These are phyloP conservation scores for Hirtodrosophila cameraria DNA, from an alignment of 2,888 invertebrate genomes.

Conservation along the genomic window DNA sequence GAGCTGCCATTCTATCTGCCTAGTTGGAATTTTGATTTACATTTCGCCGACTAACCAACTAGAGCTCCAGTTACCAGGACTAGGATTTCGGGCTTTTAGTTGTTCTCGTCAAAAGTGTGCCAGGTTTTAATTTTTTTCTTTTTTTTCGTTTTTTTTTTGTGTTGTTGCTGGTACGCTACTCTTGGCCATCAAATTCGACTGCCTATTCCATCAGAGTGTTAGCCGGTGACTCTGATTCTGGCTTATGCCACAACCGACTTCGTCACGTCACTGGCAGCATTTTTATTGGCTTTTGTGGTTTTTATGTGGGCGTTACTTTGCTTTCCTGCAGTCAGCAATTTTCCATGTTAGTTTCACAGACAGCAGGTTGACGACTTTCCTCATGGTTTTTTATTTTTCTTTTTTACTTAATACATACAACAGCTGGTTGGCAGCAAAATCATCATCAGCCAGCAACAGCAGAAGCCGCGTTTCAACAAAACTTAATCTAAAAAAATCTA, in stretches of 20 bases:
- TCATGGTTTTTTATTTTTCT: slow-evolving; percentile 13
- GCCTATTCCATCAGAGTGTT: slow-evolving; percentile 45
- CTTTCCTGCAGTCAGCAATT: slow-evolving; percentile 65
- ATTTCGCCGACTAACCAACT: slow-evolving; percentile 68
- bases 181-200: slow-evolving; percentile 57
- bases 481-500: slow-evolving; percentile 69
- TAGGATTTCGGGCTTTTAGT: slow-evolving; percentile 48
- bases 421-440: slow-evolving; percentile 27
- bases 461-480: slow-evolving; percentile 48
- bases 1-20: slow-evolving; percentile 24
- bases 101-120: slow-evolving; percentile 31
- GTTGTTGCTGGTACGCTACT: background rate
- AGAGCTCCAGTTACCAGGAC: slow-evolving; percentile 24
- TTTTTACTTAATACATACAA: slow-evolving; percentile 17
- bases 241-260: slow-evolving; percentile 39
- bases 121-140: slow-evolving; percentile 1
- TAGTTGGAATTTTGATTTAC: slow-evolving; percentile 73
- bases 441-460: slow-evolving; percentile 39
- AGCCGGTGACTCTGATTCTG: slow-evolving; percentile 20
- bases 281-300: slow-evolving; percentile 74
- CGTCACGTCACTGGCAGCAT: slow-evolving; percentile 56
- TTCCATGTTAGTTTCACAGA: slow-evolving; percentile 42
- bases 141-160: background rate
- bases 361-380: slow-evolving; percentile 48
- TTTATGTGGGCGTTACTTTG: slow-evolving; percentile 54